phyloP scores from a whole-genome alignment of 1,140 invertebrate genomes.

The Theocolax elegans region DNA sequence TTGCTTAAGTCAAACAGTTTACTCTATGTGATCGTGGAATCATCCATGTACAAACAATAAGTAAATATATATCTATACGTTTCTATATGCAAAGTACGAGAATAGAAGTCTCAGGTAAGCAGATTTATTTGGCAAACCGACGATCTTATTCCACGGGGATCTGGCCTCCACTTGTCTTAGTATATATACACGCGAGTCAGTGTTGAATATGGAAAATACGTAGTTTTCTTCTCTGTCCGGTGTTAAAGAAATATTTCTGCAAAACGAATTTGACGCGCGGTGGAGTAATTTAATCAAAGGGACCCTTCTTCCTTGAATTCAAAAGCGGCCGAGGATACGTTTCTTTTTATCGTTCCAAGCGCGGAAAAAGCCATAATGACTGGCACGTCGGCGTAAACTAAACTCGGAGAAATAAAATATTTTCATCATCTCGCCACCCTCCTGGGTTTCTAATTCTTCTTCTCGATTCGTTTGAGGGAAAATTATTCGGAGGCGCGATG shows the following conservation, averaged over 20 bases:
- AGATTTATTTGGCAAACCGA: slow-evolving; percentile 29
- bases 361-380: slow-evolving; percentile 14
- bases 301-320: slow-evolving; percentile 2
- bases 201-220: neutral
- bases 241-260: neutral
- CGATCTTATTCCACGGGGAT: slow-evolving; percentile 2
- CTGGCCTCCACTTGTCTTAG: neutral
- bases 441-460: neutral
- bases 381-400: neutral
- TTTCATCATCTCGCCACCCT: slow-evolving; percentile 7
- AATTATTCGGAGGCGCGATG: slow-evolving; percentile 17
- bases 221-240: neutral
- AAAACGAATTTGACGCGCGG: neutral
- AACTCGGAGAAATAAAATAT: too few relatives aligned
- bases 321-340: slow-evolving; percentile 11
- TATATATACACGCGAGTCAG: neutral
- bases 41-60: too few relatives aligned
- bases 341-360: slow-evolving; percentile 3
- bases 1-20: too few relatives aligned
- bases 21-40: too few relatives aligned
- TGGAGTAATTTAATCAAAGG: slow-evolving; percentile 28
- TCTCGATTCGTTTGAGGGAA: neutral
- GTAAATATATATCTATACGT: too few relatives aligned
- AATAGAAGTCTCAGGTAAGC: neutral
- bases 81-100: neutral